These are phyloP conservation scores for Cyphomyrus discorhynchus DNA, from an alignment of 2,113 vertebrate genomes.

Conservation along the genomic window DNA sequence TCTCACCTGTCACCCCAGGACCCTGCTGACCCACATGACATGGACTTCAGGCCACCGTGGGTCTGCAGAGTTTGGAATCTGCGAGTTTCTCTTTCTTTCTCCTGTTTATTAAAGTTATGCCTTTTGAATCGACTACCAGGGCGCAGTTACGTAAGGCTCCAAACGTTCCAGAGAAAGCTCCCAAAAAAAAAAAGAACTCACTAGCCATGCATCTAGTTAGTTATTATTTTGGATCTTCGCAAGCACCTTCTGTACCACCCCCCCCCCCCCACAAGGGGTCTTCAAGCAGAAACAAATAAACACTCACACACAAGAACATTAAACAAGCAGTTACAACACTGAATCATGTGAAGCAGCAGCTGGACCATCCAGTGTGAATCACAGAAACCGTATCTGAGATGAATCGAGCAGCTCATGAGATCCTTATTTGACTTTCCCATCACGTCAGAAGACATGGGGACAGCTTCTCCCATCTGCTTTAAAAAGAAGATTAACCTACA, in stretches of 20 bases:
- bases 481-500: not conserved
- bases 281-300: not conserved
- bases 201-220: not conserved
- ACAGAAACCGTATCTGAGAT: not conserved
- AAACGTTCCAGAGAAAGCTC: constrained; percentile 29
- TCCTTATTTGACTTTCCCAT: not conserved
- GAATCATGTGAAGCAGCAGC: not conserved
- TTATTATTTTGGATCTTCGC: not conserved
- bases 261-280: not conserved
- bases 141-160: constrained; percentile 26
- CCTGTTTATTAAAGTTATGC: not conserved
- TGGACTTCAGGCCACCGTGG: not conserved
- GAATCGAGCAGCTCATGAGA: not conserved
- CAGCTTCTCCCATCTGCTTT: not conserved
- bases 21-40: not conserved
- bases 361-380: constrained; percentile 4
- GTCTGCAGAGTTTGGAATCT: not conserved
- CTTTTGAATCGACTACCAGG: not conserved
- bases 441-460: not conserved
- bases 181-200: not conserved
- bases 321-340: not conserved
- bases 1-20: not conserved
- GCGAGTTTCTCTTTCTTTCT: not conserved
- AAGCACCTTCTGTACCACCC: not conserved
- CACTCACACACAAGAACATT: not conserved